Percentiles rank a stretch among this genome's conserved stretches.
Conservation (phyloP, 2,888 invertebrate species). For the Prosopocoilus inquinatus region DNA sequence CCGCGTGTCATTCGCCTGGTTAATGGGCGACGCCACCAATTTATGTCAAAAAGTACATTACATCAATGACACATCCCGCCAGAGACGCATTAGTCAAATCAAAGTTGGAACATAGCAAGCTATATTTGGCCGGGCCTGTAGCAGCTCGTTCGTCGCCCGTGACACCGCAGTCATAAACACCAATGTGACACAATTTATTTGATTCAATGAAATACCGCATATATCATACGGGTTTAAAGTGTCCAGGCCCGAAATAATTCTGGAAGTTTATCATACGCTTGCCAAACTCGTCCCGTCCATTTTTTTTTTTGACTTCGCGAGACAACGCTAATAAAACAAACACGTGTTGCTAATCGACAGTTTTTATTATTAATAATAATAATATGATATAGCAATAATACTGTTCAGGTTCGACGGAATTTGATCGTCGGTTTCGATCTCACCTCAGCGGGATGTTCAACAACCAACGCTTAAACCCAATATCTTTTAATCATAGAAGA, state of each 20-base stretch:
- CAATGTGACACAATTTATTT: conserved; percentile 27
- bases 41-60: conserved; percentile 35
- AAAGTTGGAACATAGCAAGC: conserved; percentile 26
- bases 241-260: conserved; percentile 25
- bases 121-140: conserved; percentile 28
- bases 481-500: conserved; percentile 22
- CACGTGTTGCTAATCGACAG: conserved; percentile 16
- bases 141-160: conserved; percentile 14
- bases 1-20: conserved; percentile 16
- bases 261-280: conserved; percentile 27
- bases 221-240: conserved; percentile 25
- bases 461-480: conserved; percentile 17
- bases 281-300: conserved; percentile 22
- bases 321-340: conserved; percentile 1
- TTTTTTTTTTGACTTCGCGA: no score
- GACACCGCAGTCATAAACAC: conserved; percentile 24
- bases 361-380: no score
- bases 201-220: conserved; percentile 27
- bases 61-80: conserved; percentile 33
- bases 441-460: conserved; percentile 17
- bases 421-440: background rate
- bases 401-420: background rate
- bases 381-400: no score
- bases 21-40: conserved; percentile 22
- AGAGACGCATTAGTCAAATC: conserved; percentile 35